Evolutionary conservation across 2,888 invertebrate species (phyloP).

Genomic region (Cephus pulcher): DNA sequence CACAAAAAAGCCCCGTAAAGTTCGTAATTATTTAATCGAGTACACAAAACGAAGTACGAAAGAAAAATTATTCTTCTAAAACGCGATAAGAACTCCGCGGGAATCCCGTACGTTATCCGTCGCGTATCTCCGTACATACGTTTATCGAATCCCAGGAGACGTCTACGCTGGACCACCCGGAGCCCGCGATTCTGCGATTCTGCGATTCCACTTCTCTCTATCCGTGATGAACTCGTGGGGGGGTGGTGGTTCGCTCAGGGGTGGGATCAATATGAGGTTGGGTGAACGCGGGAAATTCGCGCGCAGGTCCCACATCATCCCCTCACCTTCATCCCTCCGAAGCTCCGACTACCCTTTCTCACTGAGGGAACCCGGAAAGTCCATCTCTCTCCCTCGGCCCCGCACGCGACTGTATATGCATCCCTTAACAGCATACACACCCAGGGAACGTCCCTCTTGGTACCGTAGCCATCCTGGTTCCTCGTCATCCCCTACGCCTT

Average conservation of each 20-base stretch:
- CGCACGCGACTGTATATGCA: neutral
- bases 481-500: conserved; percentile 4
- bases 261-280: conserved; percentile 67
- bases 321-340: conserved; percentile 19
- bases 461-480: neutral
- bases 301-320: conserved; percentile 62
- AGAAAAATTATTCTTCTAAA: too few relatives aligned
- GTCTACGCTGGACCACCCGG: conserved; percentile 44
- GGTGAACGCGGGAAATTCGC: conserved; percentile 65
- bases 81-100: too few relatives aligned
- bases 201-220: conserved; percentile 30
- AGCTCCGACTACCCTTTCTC: conserved; percentile 24
- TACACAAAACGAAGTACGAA: too few relatives aligned
- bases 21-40: too few relatives aligned
- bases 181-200: conserved; percentile 55
- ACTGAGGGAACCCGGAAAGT: neutral
- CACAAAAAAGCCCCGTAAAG: too few relatives aligned
- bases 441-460: too few relatives aligned
- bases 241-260: conserved; percentile 39
- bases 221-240: conserved; percentile 20
- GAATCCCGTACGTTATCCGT: too few relatives aligned
- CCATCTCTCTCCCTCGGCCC: neutral
- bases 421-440: neutral
- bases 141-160: too few relatives aligned
- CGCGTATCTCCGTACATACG: too few relatives aligned